Evolutionary conservation across 2,113 vertebrate species (phyloP), one percentile per base, ranked within the genome.

Genomic region (Onychostoma macrolepis): DNA sequence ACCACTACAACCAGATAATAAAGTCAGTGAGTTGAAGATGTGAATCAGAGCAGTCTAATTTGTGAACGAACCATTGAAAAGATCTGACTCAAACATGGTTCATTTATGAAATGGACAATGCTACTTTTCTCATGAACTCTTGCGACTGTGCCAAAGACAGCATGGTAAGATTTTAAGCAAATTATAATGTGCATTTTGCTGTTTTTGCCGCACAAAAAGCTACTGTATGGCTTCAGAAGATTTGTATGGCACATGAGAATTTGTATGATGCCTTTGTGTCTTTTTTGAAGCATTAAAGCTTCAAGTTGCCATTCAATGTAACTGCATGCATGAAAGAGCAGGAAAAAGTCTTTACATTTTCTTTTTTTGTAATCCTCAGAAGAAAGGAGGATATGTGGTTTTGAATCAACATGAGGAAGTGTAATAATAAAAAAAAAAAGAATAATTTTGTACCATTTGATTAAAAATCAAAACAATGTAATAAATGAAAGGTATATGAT

Each of bases 401-500:
- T 75, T 75, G 41, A 4, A 45, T 75, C 38, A 45, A 15, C 6
- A 13, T 65, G 7, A 38, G 69, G 69, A 8, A 33, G 28, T 30
- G 13, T 36, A 36, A 69, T 33, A 30, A 6, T 33, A 5, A 28
- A 65, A 65, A 71, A 36, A 28, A 28, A 5, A 13, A n/a, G 2
- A 33, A 36, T 1, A 26, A 71, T 33, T 19, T 71, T 36, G 19
- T 38, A 5, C 11, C 12, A 7, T 15, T 26, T 1, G 11, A 26
- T 75, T 75, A 26, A 75, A 13, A 41, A 24, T 41, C 9, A 63
- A 38, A 84, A 48, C 17, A 61, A 41, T 6, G 50, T 6, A 53
- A 53, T 6, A 53, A 56, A 56, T 53, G 26, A 43, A 50, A 71
- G 6, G 71, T 69, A 77, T 19, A 78, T 87, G 88, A 87, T 87